Percentiles rank a stretch among this genome's conserved stretches.
Conservation (phyloP, 2,888 invertebrate genomes). For the Laothoe populi region DNA sequence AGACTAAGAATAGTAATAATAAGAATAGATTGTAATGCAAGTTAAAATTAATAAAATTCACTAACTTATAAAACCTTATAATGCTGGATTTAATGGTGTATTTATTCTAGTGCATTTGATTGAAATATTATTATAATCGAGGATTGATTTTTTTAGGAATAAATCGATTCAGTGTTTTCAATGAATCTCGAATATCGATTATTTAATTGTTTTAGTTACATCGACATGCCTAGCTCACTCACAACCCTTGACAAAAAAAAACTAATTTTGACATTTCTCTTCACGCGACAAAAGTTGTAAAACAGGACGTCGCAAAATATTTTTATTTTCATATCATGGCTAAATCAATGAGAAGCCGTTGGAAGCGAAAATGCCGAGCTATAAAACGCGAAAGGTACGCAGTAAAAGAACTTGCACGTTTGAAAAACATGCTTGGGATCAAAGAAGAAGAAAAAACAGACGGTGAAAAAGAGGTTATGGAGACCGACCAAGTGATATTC, state of each 20-base stretch:
- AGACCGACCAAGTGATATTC: slow-evolving; percentile 86
- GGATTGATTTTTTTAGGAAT: too few species aligned
- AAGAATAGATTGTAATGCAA: too few species aligned
- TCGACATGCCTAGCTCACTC: too few species aligned
- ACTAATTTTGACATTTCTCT: slow-evolving; percentile 37
- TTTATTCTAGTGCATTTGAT: too few species aligned
- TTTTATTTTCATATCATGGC: slow-evolving; percentile 85
- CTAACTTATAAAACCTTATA: too few species aligned
- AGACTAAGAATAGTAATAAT: too few species aligned
- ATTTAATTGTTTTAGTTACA: too few species aligned
- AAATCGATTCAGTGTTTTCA: too few species aligned
- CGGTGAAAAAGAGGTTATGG: slow-evolving; percentile 85
- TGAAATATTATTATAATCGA: too few species aligned
- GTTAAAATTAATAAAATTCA: too few species aligned
- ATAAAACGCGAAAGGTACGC: slow-evolving; percentile 94
- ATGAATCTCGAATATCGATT: too few species aligned
- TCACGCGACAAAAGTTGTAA: slow-evolving; percentile 38
- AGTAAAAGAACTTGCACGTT: slow-evolving; percentile 90
- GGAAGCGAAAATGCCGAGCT: slow-evolving; percentile 94
- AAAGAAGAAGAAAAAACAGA: slow-evolving; percentile 82
- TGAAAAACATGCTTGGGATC: slow-evolving; percentile 91
- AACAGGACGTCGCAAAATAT: slow-evolving; percentile 53
- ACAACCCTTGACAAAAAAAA: not conserved
- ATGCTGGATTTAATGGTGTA: too few species aligned
- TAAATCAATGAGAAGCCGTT: slow-evolving; percentile 93